phyloP scores from a whole-genome alignment of 2,797 vertebrate genomes.

The Peromyscus aztecus region DNA sequence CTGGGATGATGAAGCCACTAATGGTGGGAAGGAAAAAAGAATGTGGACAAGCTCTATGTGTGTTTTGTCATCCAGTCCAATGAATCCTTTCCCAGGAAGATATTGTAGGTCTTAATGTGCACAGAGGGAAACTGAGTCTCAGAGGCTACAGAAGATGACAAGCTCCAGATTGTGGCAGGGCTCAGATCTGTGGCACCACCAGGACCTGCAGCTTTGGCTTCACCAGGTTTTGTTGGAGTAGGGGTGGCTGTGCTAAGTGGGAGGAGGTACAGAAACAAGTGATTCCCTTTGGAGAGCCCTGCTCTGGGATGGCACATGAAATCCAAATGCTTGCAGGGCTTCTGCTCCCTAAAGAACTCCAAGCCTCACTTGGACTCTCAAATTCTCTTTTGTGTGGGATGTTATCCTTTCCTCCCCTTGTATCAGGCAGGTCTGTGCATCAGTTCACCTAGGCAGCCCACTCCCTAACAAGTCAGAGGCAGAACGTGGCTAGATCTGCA shows the following conservation, averaged over 20 bases:
- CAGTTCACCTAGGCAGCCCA: neutral
- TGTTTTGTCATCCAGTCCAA: neutral
- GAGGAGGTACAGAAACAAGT: neutral
- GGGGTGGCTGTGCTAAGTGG: neutral
- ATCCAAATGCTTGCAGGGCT: neutral
- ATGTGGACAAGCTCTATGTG: neutral
- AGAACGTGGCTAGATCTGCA: neutral
- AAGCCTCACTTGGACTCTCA: neutral
- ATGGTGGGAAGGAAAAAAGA: neutral
- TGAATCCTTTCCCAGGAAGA: neutral
- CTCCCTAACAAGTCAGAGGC: neutral
- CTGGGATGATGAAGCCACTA: neutral
- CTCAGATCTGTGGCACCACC: neutral
- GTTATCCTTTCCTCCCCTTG: neutral
- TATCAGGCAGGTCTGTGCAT: neutral
- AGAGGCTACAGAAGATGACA: neutral
- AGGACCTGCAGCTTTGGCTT: neutral
- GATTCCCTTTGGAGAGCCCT: neutral
- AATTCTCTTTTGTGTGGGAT: neutral
- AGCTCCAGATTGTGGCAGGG: neutral
- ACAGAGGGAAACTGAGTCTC: neutral
- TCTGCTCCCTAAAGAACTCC: neutral
- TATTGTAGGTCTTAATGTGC: neutral
- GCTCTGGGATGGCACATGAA: neutral
- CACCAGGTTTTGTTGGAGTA: neutral